Base-by-base conservation (phyloP, 2,113 vertebrate species). In the Dipodomys stephensi region DNA sequence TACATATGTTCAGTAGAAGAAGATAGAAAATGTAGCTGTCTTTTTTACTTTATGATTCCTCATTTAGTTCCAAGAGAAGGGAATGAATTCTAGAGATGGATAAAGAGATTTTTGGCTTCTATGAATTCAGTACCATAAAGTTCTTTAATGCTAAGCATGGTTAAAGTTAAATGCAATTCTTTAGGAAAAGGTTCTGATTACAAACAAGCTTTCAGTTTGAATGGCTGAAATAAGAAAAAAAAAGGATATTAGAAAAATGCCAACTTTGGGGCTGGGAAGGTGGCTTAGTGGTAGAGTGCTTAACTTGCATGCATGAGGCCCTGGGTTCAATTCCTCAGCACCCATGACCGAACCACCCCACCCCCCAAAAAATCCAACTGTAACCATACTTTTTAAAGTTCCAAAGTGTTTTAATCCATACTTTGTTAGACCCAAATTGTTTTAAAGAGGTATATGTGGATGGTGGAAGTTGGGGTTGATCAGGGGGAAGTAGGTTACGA, bases 371-470 rank as follows among this genome's bases (percentile, higher is more conserved):
- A 49, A 12, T 11, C 20, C 7, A 72, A 85, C 9, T 93, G 57
- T 60, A 90, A 77, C 27, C 72, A 68, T 60, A 64, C 62, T 73
- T 88, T 84, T 91, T 22, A 44, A 93, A 88, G 11, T 53, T 20
- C 8, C 7, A n/a, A 81, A 92, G 60, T 4, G 88, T 77, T 68
- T 91, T 71, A 87, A 94, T 89, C 32, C 10, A 22, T 76, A 71
- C 76, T 81, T 72, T 30, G 22, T 73, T 92, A 87, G 93, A 73
- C 0, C 0, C 23, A 71, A 87, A 69, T 39, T 83, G 64, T 91
- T 86, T 49, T 53, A 91, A 83, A 79, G n/a, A 84, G 2, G 25
- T 28, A 83, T 39, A 85, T 83, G 71, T 83, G 72, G 23, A n/a
- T 9, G 10, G 23, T 23, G 22, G 39, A 25, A 4, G 27, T 7